phyloP scores from a whole-genome alignment of 2,888 invertebrate species.

The Candidula unifasciata region DNA sequence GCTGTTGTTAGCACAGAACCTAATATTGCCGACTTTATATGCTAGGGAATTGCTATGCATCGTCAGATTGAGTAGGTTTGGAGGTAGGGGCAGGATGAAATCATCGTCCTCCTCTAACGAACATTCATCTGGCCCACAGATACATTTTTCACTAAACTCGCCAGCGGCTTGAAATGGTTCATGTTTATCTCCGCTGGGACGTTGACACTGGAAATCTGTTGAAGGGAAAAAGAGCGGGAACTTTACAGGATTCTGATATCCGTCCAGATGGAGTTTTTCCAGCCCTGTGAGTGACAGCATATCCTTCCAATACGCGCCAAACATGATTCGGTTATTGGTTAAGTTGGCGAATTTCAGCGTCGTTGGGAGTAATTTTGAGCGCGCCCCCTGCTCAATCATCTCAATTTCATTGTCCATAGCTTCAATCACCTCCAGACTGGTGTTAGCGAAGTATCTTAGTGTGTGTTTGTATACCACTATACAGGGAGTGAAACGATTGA shows the following conservation, averaged over 20 bases:
- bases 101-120: background rate
- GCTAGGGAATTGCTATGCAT: conserved; percentile 40
- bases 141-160: background rate
- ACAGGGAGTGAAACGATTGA: conserved; percentile 32
- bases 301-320: conserved; percentile 48
- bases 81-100: conserved; percentile 39
- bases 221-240: conserved; percentile 13
- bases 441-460: conserved; percentile 21
- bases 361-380: conserved; percentile 40
- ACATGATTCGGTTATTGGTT: conserved; percentile 43
- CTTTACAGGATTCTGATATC: background rate
- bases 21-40: conserved; percentile 41
- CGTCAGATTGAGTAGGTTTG: conserved; percentile 25
- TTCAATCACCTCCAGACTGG: conserved; percentile 46
- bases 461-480: conserved; percentile 28
- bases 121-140: background rate
- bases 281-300: conserved; percentile 32
- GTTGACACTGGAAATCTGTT: conserved; percentile 2
- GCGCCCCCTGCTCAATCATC: conserved; percentile 48
- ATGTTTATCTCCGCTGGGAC: background rate
- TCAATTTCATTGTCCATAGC: conserved; percentile 51
- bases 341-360: conserved; percentile 37
- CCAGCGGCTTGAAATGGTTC: background rate
- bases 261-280: conserved; percentile 36
- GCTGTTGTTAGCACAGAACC: conserved; percentile 33